Base-by-base conservation (phyloP, 92 coral and sea anemone species). In the Porites lobata region DNA sequence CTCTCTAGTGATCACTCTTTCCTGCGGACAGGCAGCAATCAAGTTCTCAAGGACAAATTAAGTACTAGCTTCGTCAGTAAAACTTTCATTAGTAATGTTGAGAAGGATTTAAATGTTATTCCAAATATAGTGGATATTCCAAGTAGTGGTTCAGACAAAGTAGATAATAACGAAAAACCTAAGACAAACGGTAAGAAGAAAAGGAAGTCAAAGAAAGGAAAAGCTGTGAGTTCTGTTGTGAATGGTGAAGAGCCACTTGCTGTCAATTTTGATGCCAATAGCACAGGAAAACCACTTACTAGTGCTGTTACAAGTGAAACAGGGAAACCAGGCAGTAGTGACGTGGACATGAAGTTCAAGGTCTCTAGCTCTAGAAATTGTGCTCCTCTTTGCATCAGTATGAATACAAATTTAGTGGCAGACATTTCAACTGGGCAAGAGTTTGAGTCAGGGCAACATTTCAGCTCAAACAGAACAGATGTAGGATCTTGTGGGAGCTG, bases 131-230 rank as follows among this genome's bases (percentile, higher is more conserved):
- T 74, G 26, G 69, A 73, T 1, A 50, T 52, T 56, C 47, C 19
- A 38, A 38, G 0, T 76, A 53, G 50, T 26, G 11, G 50, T 29
- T 50, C 8, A 53, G 84, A 65, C 3, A 29, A n/a, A 21, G 29
- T 9, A 51, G 73, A 66, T 57, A 43, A 22, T 72, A 83, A 73
- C 10, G 21, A 29, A 26, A 70, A 72, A 20, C 72, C 76, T 0
- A 92, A 76, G 51, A 66, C 87, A 8, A 26, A 59, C 29, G 77
- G 65, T 24, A 93, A 90, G 59, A 93, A 90, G 79, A 76, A 84
- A 47, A 82, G 77, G 65, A 93, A 83, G 65, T 76, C 92, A 43
- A 93, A 93, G 65, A 93, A 93, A 73, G 80, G 86, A 43, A 93
- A 86, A 72, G 19, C 75, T 0, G 5, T 73, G 1, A 71, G 10